These are phyloP conservation scores for Sinella curviseta DNA, from an alignment of 1,140 invertebrate species.

Conservation along the genomic window DNA sequence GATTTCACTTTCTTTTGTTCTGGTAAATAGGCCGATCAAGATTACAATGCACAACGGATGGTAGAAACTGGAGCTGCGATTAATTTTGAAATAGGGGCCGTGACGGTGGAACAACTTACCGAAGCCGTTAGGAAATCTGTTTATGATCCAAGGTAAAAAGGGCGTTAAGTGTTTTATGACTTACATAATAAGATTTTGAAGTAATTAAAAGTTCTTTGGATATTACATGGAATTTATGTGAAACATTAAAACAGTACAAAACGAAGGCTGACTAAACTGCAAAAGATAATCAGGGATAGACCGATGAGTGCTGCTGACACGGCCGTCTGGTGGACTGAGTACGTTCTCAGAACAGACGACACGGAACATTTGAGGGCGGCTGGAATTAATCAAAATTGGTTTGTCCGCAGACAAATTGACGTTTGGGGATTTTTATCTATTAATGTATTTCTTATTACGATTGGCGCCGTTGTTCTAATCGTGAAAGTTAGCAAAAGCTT, in stretches of 20 bases:
- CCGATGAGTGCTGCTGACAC: constrained; percentile 34
- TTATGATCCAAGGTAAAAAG: constrained; percentile 4
- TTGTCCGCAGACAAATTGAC: constrained; percentile 35
- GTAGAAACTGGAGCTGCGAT: neutral
- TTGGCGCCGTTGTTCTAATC: neutral
- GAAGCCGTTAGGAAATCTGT: neutral
- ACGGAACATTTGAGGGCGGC: constrained; percentile 20
- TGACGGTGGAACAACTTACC: neutral
- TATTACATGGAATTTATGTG: neutral
- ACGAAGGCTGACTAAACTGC: constrained; percentile 17
- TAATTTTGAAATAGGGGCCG: neutral
- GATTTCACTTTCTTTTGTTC: too few relatives aligned
- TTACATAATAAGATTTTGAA: too few relatives aligned
- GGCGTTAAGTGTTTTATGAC: too few relatives aligned
- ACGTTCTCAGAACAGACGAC: constrained; percentile 44
- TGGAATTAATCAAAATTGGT: constrained; percentile 37
- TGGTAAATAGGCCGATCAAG: neutral
- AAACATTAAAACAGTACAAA: constrained; percentile 11
- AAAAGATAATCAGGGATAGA: constrained; percentile 35
- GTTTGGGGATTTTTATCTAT: constrained; percentile 40
- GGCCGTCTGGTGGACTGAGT: constrained; percentile 49
- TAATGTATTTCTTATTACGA: neutral
- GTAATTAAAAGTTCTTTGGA: neutral
- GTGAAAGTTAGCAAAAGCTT: neutral
- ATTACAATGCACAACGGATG: neutral